phyloP scores from a whole-genome alignment of 2,797 vertebrate species.

The Orestias chungarensis region DNA sequence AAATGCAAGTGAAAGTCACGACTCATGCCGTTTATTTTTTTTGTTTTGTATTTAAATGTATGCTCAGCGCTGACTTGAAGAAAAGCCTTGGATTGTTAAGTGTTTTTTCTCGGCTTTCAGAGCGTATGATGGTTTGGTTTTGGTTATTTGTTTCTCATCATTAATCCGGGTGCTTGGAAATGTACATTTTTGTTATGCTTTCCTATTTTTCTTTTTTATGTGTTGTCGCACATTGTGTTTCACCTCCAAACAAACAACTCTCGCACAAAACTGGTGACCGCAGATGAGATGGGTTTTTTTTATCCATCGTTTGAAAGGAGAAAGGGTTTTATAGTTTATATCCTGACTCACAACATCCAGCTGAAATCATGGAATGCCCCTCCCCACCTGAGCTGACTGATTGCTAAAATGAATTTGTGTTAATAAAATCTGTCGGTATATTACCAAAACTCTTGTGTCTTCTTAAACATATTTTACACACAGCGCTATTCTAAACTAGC shows the following conservation, averaged over 20 bases:
- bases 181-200: conserved; percentile 29
- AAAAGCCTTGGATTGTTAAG: conserved; percentile 32
- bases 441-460: conserved; percentile 29
- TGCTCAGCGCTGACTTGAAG: conserved; percentile 62
- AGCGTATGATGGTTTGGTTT: conserved; percentile 20
- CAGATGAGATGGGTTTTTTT: conserved; percentile 35
- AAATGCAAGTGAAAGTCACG: conserved; percentile 10
- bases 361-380: conserved; percentile 47
- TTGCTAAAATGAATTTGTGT: conserved; percentile 71
- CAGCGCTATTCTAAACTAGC: not conserved
- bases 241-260: conserved; percentile 42
- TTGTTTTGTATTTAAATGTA: conserved; percentile 28
- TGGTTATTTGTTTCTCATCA: conserved; percentile 35
- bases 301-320: conserved; percentile 16
- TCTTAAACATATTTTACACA: not conserved
- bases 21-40: not conserved
- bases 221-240: conserved; percentile 61
- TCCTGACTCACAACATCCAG: conserved; percentile 32
- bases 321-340: conserved; percentile 42
- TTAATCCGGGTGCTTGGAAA: conserved; percentile 63
- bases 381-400: conserved; percentile 58
- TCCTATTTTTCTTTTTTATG: conserved; percentile 21
- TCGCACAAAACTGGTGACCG: conserved; percentile 50
- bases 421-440: conserved; percentile 78
- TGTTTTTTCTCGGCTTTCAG: conserved; percentile 16